Evolutionary conservation across 1,140 invertebrate species (phyloP).

Genomic region (Heliconius hermathena): DNA sequence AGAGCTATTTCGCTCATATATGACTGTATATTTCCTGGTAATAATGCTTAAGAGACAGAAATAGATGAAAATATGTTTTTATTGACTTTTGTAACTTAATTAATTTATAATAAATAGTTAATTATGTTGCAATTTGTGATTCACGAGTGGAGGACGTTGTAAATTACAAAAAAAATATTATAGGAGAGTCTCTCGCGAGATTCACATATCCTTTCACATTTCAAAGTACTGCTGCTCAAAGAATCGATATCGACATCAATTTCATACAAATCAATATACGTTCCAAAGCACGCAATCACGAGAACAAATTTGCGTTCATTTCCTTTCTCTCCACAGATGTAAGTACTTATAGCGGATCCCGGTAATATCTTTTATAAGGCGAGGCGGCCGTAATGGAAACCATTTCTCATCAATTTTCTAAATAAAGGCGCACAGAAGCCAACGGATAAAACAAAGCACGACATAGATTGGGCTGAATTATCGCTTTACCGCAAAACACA

Average conservation of each 20-base stretch:
- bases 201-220: slow-evolving; percentile 66
- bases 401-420: slow-evolving; percentile 82
- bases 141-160: background rate
- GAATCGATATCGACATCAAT: slow-evolving; percentile 75
- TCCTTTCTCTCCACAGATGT: slow-evolving; percentile 70
- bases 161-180: slow-evolving; percentile 13
- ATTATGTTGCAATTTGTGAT: too few relatives aligned
- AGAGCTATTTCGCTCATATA: slow-evolving; percentile 52
- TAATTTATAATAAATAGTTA: background rate
- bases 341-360: slow-evolving; percentile 52
- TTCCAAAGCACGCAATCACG: slow-evolving; percentile 74
- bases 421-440: slow-evolving; percentile 81
- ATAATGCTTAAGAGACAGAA: slow-evolving; percentile 8
- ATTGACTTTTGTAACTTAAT: background rate
- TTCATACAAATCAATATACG: slow-evolving; percentile 66
- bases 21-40: slow-evolving; percentile 42
- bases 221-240: slow-evolving; percentile 64
- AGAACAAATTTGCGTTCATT: slow-evolving; percentile 81
- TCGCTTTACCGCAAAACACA: slow-evolving; percentile 81
- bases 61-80: background rate
- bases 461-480: slow-evolving; percentile 82
- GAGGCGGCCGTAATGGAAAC: slow-evolving; percentile 74
- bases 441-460: slow-evolving; percentile 80
- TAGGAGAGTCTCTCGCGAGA: slow-evolving; percentile 20
- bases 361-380: slow-evolving; percentile 74